These are phyloP conservation scores for Sitodiplosis mosellana DNA, from an alignment of 1,140 invertebrate genomes.

Conservation along the genomic window DNA sequence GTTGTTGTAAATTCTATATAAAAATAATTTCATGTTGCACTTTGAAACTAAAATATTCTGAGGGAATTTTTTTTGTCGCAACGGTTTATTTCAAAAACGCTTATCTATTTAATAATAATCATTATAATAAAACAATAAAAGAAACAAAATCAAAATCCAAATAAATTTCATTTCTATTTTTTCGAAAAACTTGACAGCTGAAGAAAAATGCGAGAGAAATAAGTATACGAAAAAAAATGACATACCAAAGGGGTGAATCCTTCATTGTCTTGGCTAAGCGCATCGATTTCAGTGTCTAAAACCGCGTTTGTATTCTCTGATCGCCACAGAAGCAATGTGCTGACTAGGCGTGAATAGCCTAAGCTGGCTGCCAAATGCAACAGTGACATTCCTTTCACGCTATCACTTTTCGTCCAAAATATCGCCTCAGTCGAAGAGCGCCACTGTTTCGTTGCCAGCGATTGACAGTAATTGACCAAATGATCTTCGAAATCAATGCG, in stretches of 20 bases:
- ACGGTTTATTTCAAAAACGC: too few relatives aligned
- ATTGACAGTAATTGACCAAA: slow-evolving; percentile 61
- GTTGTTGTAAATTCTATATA: slow-evolving; percentile 1
- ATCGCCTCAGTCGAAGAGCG: slow-evolving; percentile 15
- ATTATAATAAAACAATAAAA: neutral
- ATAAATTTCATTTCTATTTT: neutral
- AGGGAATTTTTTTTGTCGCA: too few relatives aligned
- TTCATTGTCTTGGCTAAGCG: slow-evolving; percentile 68
- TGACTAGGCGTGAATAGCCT: slow-evolving; percentile 65
- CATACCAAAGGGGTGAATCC: slow-evolving; percentile 79
- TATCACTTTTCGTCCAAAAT: slow-evolving; percentile 20
- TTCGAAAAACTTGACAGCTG: neutral
- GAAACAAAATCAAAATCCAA: neutral
- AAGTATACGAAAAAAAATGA: too few relatives aligned
- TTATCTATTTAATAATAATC: too few relatives aligned
- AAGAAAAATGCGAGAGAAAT: too few relatives aligned
- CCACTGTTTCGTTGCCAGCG: slow-evolving; percentile 40
- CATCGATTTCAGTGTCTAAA: slow-evolving; percentile 80
- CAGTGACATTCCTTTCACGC: slow-evolving; percentile 54
- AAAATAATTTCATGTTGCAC: too few relatives aligned
- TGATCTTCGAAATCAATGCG: slow-evolving; percentile 64
- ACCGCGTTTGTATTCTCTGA: slow-evolving; percentile 71
- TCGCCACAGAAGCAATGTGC: slow-evolving; percentile 68
- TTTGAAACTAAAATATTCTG: too few relatives aligned
- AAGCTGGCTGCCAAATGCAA: slow-evolving; percentile 77